Base-by-base conservation (phyloP, 64 coral and sea anemone genomes). In the Acropora yongei region DNA sequence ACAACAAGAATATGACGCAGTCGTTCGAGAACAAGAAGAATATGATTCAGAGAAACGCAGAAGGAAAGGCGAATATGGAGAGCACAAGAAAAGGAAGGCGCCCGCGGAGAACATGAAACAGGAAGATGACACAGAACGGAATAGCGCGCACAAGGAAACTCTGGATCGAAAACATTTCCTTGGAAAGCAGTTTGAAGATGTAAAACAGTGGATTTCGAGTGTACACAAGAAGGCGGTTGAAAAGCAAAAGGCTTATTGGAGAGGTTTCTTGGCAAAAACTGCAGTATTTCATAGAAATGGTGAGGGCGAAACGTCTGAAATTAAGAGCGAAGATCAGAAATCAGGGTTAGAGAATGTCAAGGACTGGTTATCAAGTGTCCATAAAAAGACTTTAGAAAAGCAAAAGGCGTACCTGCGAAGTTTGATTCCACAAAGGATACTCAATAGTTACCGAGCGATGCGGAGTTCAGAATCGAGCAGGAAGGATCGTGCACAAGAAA, bases 31-130 rank as follows among this genome's bases (percentile, higher is more conserved):
- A 9, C 91, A 93, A 79, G 51, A 41, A 39, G 74, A 45, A 40
- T 93, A 60, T 72, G 91, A 93, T 6, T 40, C 79, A 87, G 57
- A 80, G 55, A 93, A 87, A 49, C 74, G 91, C 7, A 86, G 49
- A 2, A 47, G 16, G 18, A 78, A 79, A 19, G 68, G 78, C 10
- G 91, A 80, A 72, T 49, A 51, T 41, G 57, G 50, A 76, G 44
- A 76, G 1, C 44, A 44, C 44, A 16, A 18, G 44, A 78, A 78
- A 18, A 45, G 45, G 60, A 81, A 81, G 16, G 3, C 19, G 0
- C 2, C 50, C 9, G 51, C n/a, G n/a, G n/a, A 60, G 9, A 48
- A 72, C 18, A 11, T 20, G 61, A 72, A 72, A 48, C 41, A 20
- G 49, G 65, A 72, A 14, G 57, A 82, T 61, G 61, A 47, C 45